These are phyloP conservation scores for Bolinopsis microptera DNA, from an alignment of 37 sponge, comb jelly and placozoan genomes.

Conservation along the genomic window DNA sequence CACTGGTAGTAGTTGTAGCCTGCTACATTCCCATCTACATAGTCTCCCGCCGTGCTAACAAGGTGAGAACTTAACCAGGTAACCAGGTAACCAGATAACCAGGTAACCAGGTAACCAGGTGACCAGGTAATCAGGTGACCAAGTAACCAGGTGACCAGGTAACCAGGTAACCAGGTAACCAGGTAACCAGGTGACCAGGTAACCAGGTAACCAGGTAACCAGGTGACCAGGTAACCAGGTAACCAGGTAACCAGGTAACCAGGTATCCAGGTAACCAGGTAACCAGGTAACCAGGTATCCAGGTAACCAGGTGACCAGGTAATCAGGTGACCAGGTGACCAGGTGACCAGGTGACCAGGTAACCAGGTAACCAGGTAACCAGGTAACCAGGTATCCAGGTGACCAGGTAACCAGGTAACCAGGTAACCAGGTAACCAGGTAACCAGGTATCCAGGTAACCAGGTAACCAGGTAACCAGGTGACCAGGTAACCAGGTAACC, in stretches of 20 bases:
- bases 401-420: not conserved
- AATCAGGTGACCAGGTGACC: not conserved
- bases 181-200: not conserved
- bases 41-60: conserved; percentile 11
- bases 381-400: not conserved
- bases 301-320: not conserved
- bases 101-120: not conserved
- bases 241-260: not conserved
- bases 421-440: not conserved
- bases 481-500: not conserved
- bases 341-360: too few relatives aligned
- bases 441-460: not conserved
- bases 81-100: not conserved
- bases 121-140: not conserved
- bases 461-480: not conserved
- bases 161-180: not conserved
- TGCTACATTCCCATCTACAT: conserved; percentile 44
- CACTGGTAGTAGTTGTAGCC: not conserved
- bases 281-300: not conserved
- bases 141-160: not conserved
- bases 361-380: not conserved
- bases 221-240: not conserved
- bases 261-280: not conserved
- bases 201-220: too few relatives aligned
- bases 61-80: conserved; percentile 1